Conservation (phyloP, 2,797 vertebrate species). For the Dipus sagitta region DNA sequence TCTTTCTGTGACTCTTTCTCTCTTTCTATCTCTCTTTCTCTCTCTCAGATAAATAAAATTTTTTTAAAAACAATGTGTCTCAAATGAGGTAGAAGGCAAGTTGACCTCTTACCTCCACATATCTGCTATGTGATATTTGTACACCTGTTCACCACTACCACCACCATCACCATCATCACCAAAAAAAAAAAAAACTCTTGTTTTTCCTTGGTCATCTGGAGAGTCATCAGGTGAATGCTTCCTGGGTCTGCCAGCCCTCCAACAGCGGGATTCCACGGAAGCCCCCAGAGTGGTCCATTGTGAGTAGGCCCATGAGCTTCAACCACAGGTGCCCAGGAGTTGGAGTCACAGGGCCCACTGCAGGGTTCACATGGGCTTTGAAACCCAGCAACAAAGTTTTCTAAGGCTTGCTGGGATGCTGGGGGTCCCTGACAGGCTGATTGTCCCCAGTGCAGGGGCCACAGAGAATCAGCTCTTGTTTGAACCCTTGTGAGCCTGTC, state of each 20-base stretch:
- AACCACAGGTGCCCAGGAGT: rapidly evolving
- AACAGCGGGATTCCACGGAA: background rate
- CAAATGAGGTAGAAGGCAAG: too few relatives aligned
- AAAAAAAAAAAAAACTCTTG: too few relatives aligned
- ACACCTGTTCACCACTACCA: too few relatives aligned
- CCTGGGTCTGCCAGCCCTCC: background rate
- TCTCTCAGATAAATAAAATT: too few relatives aligned
- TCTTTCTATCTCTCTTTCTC: too few relatives aligned
- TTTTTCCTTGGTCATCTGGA: background rate
- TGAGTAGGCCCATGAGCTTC: background rate
- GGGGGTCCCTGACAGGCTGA: rapidly evolving
- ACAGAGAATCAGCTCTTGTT: background rate
- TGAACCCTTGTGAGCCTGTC: background rate
- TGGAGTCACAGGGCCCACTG: too few relatives aligned
- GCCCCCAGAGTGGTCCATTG: background rate
- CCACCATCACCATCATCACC: too few relatives aligned
- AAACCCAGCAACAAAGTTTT: background rate
- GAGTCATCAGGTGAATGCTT: background rate
- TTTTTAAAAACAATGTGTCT: too few relatives aligned
- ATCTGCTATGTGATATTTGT: too few relatives aligned
- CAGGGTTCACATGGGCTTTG: background rate
- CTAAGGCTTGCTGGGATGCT: background rate
- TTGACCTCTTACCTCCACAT: too few relatives aligned
- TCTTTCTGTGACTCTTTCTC: too few relatives aligned
- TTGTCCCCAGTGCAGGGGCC: background rate